phyloP scores from a whole-genome alignment of 2,797 vertebrate genomes.

The Tinamus major region DNA sequence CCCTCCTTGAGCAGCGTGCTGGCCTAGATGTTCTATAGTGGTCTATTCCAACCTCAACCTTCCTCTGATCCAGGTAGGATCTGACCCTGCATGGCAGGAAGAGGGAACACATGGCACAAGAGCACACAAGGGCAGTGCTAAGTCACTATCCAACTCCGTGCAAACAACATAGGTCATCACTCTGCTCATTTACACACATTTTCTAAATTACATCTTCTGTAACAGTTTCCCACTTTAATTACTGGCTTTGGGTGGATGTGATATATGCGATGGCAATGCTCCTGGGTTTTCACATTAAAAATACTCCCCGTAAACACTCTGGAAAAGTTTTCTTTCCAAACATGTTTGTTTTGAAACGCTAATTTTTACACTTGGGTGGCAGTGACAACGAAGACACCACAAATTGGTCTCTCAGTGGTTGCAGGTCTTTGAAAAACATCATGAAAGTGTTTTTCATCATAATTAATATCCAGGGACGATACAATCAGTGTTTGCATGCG shows the following conservation, averaged over 20 bases:
- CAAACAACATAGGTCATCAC: not conserved
- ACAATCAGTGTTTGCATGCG: not conserved
- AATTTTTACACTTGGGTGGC: not conserved
- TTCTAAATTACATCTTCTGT: rapidly evolving
- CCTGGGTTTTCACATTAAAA: not conserved
- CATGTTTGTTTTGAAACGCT: not conserved
- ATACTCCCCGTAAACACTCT: not conserved
- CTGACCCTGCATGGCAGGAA: not conserved
- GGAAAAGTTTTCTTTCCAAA: not conserved
- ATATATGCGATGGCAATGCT: rapidly evolving
- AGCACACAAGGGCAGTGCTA: rapidly evolving
- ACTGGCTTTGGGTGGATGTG: rapidly evolving
- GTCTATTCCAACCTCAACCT: too few species aligned
- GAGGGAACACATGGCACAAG: rapidly evolving
- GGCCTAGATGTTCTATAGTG: too few species aligned
- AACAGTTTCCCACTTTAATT: not conserved
- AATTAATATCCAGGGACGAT: conserved; percentile 13
- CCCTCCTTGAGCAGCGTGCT: too few species aligned
- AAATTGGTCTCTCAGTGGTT: conserved; percentile 26
- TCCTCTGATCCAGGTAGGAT: not conserved
- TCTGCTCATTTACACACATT: not conserved
- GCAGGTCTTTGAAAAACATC: not conserved
- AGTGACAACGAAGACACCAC: not conserved
- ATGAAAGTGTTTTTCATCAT: not conserved
- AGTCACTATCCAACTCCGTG: rapidly evolving